Conservation (phyloP, 1,140 invertebrate genomes). For the Bombus turneri region DNA sequence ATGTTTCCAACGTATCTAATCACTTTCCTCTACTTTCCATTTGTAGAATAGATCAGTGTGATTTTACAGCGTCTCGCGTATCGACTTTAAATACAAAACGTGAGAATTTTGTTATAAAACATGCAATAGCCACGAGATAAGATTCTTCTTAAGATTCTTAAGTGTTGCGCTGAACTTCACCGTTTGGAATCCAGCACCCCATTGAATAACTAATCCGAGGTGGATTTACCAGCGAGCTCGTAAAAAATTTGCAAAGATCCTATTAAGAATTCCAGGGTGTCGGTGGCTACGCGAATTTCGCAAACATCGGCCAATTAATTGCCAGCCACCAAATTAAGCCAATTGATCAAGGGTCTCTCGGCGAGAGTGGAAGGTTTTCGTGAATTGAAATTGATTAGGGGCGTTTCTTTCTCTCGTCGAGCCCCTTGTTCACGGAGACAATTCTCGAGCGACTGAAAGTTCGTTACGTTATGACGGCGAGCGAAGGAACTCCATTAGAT, state of each 20-base stretch:
- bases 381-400: conserved; percentile 54
- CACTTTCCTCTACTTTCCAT: rapidly evolving
- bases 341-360: conserved; percentile 27
- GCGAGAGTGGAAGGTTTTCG: background rate
- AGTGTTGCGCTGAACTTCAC: background rate
- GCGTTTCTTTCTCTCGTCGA: background rate
- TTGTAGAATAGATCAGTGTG: background rate
- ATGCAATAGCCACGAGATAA: background rate
- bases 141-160: background rate
- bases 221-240: background rate
- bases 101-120: too few species aligned
- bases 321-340: conserved; percentile 31
- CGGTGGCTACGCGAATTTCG: conserved; percentile 7
- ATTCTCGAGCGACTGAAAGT: background rate
- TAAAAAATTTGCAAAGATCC: conserved; percentile 24
- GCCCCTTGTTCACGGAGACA: background rate
- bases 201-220: background rate
- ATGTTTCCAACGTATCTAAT: background rate
- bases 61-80: too few species aligned
- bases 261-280: conserved; percentile 19
- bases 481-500: conserved; percentile 50
- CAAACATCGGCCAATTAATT: conserved; percentile 30
- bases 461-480: conserved; percentile 41
- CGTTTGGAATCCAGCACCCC: background rate
- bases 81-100: too few species aligned